These are phyloP conservation scores for Lucilia sericata DNA, from an alignment of 1,140 invertebrate species.

Conservation along the genomic window DNA sequence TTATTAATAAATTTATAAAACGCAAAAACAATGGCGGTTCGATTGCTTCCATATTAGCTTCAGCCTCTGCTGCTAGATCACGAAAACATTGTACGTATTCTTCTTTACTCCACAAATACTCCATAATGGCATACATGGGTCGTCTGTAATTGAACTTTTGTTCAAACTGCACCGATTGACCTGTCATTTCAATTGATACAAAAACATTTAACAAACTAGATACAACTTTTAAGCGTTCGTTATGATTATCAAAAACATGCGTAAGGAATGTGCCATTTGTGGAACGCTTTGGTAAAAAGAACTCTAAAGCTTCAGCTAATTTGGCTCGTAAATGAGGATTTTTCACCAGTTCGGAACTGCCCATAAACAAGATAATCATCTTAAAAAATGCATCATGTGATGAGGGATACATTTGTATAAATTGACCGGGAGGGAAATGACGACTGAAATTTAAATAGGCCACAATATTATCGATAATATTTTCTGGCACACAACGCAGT, in stretches of 20 bases:
- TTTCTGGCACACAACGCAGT: constrained; percentile 84
- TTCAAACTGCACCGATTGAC: constrained; percentile 94
- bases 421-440: constrained; percentile 73
- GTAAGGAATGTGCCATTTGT: constrained; percentile 73
- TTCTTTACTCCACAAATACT: constrained; percentile 88
- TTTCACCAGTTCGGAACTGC: constrained; percentile 81
- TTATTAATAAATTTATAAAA: constrained; percentile 95
- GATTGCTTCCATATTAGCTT: constrained; percentile 89
- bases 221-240: constrained; percentile 78
- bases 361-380: constrained; percentile 79
- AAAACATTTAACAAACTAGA: constrained; percentile 88
- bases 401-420: constrained; percentile 69
- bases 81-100: constrained; percentile 83
- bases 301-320: constrained; percentile 89
- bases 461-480: constrained; percentile 89
- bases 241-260: constrained; percentile 83
- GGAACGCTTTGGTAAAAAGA: constrained; percentile 78
- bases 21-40: constrained; percentile 91
- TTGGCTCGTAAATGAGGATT: constrained; percentile 94
- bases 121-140: constrained; percentile 94
- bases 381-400: constrained; percentile 77
- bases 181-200: constrained; percentile 97
- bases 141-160: constrained; percentile 97
- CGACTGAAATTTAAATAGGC: constrained; percentile 82
- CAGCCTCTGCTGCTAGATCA: constrained; percentile 81